Evolutionary conservation across 2,113 vertebrate genomes (phyloP), one percentile per base, ranked within the genome.

Genomic region (Cygnus buccinator): DNA sequence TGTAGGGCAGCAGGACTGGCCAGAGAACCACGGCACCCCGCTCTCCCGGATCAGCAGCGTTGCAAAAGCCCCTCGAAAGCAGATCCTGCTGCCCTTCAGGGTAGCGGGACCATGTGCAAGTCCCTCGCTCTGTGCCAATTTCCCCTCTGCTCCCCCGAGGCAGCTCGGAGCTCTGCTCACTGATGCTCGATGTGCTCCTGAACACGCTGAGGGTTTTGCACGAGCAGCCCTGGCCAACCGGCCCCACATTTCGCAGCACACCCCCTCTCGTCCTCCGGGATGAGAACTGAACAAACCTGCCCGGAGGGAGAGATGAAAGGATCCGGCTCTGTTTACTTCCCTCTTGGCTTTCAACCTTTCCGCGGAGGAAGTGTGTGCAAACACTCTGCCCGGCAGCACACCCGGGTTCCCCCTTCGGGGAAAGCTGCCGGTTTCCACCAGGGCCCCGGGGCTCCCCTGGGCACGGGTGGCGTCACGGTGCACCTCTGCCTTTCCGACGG

Each of bases 381-480:
- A 46, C 73, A 13, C 65, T 28, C n/a, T 10, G 1, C 67, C 31
- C 4, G 2, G 25, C 37, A 77, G 61, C 57, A 59, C 48, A 14
- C 35, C 2, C 0, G 0, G n/a, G 55, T 57, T 48, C 68, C 26
- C 66, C 23, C 26, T 9, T 2, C 35, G 16, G 37, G 58, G 19
- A 54, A 72, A 10, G 31, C 84, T 72, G 65, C 39, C 54, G 29
- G 39, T 79, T 94, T 76, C 91, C 81, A 68, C 20, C 54, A 10
- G 25, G 23, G 76, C 77, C 80, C 17, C 19, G 15, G 50, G 43
- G 52, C 77, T 89, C 68, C 41, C 57, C 57, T 1, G 0, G 8
- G 35, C 5, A 1, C 1, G 0, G 61, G 41, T 3, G 23, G 39
- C 54, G 31, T 95, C 93, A 93, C 3, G 37, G 86, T 29, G 57